Conservation (phyloP, 2,888 invertebrate genomes). For the Agriopis marginaria region DNA sequence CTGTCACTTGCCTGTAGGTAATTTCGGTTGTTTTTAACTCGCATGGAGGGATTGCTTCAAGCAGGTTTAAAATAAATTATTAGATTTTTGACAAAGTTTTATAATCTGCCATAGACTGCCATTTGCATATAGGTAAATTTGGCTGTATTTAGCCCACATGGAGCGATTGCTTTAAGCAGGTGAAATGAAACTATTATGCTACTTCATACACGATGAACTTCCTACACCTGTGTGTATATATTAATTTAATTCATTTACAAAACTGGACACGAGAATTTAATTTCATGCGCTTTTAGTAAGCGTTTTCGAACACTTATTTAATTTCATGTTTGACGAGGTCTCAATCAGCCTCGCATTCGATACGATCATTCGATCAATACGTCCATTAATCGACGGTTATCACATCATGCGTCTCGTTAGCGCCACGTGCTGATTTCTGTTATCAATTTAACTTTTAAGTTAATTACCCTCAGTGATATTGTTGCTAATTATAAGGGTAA, state of each 20-base stretch:
- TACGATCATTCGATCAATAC: constrained; percentile 71
- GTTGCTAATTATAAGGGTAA: constrained; percentile 9
- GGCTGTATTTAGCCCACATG: neutral
- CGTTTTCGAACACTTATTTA: constrained; percentile 63
- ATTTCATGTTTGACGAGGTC: constrained; percentile 65
- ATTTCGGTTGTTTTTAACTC: too few relatives aligned
- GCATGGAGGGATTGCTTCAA: too few relatives aligned
- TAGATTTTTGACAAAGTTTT: too few relatives aligned
- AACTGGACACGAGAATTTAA: constrained; percentile 7
- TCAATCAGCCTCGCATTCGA: constrained; percentile 67
- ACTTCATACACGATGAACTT: neutral
- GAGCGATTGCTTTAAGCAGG: neutral
- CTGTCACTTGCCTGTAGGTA: too few relatives aligned
- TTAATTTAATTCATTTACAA: neutral
- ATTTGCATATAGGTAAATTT: neutral
- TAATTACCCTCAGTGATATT: neutral
- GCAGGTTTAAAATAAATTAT: too few relatives aligned
- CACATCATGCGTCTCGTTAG: constrained; percentile 69
- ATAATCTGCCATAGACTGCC: neutral
- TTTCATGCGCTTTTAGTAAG: constrained; percentile 47
- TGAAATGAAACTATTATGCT: too few relatives aligned
- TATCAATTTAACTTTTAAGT: constrained; percentile 2
- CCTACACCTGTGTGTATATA: neutral
- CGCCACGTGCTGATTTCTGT: constrained; percentile 48
- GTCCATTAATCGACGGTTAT: constrained; percentile 71